Base-by-base conservation (phyloP, 2,888 invertebrate species). In the Coelinius sp. region DNA sequence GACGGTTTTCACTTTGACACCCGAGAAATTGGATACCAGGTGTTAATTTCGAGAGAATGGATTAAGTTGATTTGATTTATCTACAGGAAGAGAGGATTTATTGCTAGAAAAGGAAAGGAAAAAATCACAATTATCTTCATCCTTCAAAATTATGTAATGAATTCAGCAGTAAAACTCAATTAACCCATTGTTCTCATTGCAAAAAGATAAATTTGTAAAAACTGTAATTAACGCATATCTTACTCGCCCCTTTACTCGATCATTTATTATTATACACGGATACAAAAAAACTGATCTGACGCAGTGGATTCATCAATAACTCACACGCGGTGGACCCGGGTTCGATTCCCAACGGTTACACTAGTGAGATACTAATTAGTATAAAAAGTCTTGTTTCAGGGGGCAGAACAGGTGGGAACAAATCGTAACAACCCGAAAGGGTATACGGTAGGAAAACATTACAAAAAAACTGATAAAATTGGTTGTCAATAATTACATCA, bases 1-100 rank as follows among this genome's bases (percentile, higher is more conserved):
- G 56, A 56, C 6, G 27, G 1, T 56, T 56, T 56, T 56, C 56
- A 56, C 25, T 56, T 27, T 25, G 14, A 25, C 27, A 14, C 25
- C 5, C 27, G 27, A 56, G 56, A 56, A 56, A 56, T 56, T 20
- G 25, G 56, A 17, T 1, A 14, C 4, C 56, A 27, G 25, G 56
- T 56, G 56, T 56, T 25, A 56, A 56, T 56, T 56, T 56, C 25
- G 56, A 56, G 27, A 27, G 56, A 27, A 56, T 14, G 12, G 27
- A 25, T 25, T 12, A 56, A 56, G 56, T 56, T 12, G 27, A n/a
- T 25, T 53, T 56, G 25, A 12, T 44, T 44, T 44, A 44, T 44
- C 7, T 14, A n/a, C 44, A n/a, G 44, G 44, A 44, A n/a, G 44
- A 44, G n/a, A 14, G n/a, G 4, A 44, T 44, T 44, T 14, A n/a